Evolutionary conservation across 2,797 vertebrate genomes (phyloP), one percentile per base, ranked within the genome.

Genomic region (Vireo griseus): DNA sequence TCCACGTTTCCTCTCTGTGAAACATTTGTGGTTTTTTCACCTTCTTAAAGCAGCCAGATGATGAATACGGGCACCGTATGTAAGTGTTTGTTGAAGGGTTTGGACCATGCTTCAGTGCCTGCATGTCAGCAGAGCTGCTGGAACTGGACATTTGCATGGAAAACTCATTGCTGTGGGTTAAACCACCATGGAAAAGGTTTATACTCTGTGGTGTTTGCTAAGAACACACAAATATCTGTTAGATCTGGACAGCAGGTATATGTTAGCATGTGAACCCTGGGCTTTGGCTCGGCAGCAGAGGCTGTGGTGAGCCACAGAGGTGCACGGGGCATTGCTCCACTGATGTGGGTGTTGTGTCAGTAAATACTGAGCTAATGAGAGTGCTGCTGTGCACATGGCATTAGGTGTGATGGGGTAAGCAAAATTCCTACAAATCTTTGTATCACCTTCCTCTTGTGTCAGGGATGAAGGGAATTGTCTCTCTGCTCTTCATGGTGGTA

Each of bases 1-100:
- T 88, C 90, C 90, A 90, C 62, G 73, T 95, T 92, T 95, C 66
- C 86, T 84, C 59, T 45, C 76, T 45, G 51, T 66, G 86, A 75
- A 81, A 88, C 9, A 11, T 72, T 92, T 86, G 73, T 94, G 93
- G 15, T 14, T 92, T 94, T 71, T 59, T 66, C 35, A 66, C 44
- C 89, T 78, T 69, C 83, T 92, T 92, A 62, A 90, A 93, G 73
- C 76, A 62, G 37, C 31, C 0, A 0, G 31, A n/a, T 71, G 78
- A 91, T 94, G 85, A 85, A 90, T 52, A 50, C 0, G 0, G 68
- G 65, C 65, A 69, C 50, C 2, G 0, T 24, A 47, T 72, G 6
- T 37, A 59, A 80, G 90, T 87, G 90, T 82, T 44, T 71, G 52
- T 52, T 65, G 84, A 67, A 72, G 86, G 77, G 62, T 83, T 90